A percentile compares a stretch with the other conserved stretches of the same genome.
Evolutionary conservation across 2,113 vertebrate genomes (phyloP).

Genomic region (Tinamus guttatus): DNA sequence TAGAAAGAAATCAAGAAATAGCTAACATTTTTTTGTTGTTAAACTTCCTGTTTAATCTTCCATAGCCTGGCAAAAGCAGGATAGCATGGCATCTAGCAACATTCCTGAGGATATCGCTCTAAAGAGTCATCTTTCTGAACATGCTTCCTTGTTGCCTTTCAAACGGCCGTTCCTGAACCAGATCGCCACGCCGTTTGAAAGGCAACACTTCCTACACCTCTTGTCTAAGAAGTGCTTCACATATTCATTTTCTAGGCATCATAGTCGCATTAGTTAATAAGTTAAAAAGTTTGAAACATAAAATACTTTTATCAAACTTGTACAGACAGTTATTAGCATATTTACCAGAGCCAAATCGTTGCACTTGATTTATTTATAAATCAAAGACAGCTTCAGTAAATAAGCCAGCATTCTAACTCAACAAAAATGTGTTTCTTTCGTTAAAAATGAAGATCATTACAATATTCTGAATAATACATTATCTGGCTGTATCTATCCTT

Average conservation of each 20-base stretch:
- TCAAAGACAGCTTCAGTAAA: conserved; percentile 26
- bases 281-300: conserved; percentile 3
- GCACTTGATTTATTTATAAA: conserved; percentile 39
- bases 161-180: no score
- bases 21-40: neutral
- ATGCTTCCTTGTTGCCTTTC: no score
- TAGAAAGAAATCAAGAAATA: neutral
- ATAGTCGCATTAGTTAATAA: conserved; percentile 15
- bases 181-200: no score
- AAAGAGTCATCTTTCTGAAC: neutral
- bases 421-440: neutral
- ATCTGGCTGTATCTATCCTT: conserved; percentile 6
- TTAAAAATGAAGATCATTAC: conserved; percentile 12
- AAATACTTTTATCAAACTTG: conserved; percentile 36
- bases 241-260: conserved; percentile 7
- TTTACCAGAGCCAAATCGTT: conserved; percentile 23
- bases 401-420: neutral
- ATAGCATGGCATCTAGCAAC: neutral
- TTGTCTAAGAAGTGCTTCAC: conserved; percentile 19
- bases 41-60: neutral
- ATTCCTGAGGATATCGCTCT: neutral
- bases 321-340: conserved; percentile 48
- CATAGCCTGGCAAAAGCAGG: neutral
- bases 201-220: neutral
- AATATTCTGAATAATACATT: conserved; percentile 49